Conservation (phyloP, 2,888 invertebrate genomes). For the Cyclophora albipunctata region DNA sequence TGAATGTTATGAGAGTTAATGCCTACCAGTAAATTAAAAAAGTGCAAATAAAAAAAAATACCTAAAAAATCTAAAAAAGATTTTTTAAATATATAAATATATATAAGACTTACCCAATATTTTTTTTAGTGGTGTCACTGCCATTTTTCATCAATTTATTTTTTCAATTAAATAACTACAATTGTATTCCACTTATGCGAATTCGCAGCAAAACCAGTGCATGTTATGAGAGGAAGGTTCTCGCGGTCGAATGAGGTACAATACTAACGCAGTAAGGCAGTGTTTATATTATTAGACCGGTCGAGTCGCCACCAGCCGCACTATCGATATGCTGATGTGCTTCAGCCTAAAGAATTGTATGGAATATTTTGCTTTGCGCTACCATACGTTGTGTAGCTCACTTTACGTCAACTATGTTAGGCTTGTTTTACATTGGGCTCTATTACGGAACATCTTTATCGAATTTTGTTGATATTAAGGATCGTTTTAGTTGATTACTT, state of each 20-base stretch:
- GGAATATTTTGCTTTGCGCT: too few species aligned
- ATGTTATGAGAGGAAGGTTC: constrained; percentile 4
- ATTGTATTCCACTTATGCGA: constrained; percentile 10
- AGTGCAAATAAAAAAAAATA: too few species aligned
- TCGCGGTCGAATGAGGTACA: constrained; percentile 5
- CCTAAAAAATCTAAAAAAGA: too few species aligned
- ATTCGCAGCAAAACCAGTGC: constrained; percentile 4
- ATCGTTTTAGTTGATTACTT: too few species aligned
- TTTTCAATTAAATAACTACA: constrained; percentile 5
- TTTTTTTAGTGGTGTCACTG: constrained; percentile 55
- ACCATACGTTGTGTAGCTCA: too few species aligned
- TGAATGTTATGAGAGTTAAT: too few species aligned
- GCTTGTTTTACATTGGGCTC: too few species aligned
- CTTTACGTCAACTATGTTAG: too few species aligned
- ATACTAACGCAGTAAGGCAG: constrained; percentile 1
- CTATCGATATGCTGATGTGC: neutral
- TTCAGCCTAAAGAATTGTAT: constrained; percentile 5
- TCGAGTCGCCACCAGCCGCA: neutral
- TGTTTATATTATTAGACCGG: constrained; percentile 2
- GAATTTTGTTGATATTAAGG: too few species aligned
- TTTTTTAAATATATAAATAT: constrained; percentile 5
- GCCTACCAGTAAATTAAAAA: too few species aligned
- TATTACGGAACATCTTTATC: too few species aligned
- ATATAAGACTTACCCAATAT: constrained; percentile 48
- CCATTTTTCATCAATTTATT: constrained; percentile 36